Evolutionary conservation across 2,888 invertebrate species (phyloP), one percentile per base, ranked within the genome.

Genomic region (Lutraria lutraria): DNA sequence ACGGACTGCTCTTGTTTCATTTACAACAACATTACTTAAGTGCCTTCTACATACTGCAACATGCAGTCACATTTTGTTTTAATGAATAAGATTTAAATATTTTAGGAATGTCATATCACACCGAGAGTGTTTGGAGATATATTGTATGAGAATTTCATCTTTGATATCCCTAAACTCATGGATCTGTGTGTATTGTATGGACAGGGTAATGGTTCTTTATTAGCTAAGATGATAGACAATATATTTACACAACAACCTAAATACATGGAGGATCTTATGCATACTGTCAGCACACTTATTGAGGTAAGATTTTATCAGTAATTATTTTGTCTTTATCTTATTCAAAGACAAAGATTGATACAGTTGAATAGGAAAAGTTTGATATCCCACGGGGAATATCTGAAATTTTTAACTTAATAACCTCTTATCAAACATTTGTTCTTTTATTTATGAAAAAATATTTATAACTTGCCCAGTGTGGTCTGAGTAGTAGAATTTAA

Each of bases 91-190:
- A 13, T 25, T 12, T n/a, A n/a, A 1, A n/a, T 16, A 34, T 83
- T 83, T 4, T 92, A 96, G 96, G 95, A 96, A 63, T 87, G 94
- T 89, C 94, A 94, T 97, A 98, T 98, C 96, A 97, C 97, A 1
- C 97, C 97, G 85, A 97, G 97, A 68, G 97, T 97, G 88, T 97
- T 98, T 97, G 98, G 98, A 0, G 97, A 97, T 12, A 95, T 98
- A n/a, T 95, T 98, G 82, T 98, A 98, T 96, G 97, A 98, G 90
- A 98, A 98, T 93, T 98, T 98, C 96, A 97, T 99, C 92, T 98
- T 98, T 94, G 98, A 98, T n/a, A 97, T 98, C 92, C 98, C 98
- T 0, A 98, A 98, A 95, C 96, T 98, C 85, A 97, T 98, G 97
- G 98, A 98, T 96, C 96, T 98, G 19, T 98, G 98, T 95, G 97